Percentiles rank a stretch among this genome's conserved stretches.
Conservation (phyloP, 2,888 invertebrate genomes). For the Hypomecis atomaria region DNA sequence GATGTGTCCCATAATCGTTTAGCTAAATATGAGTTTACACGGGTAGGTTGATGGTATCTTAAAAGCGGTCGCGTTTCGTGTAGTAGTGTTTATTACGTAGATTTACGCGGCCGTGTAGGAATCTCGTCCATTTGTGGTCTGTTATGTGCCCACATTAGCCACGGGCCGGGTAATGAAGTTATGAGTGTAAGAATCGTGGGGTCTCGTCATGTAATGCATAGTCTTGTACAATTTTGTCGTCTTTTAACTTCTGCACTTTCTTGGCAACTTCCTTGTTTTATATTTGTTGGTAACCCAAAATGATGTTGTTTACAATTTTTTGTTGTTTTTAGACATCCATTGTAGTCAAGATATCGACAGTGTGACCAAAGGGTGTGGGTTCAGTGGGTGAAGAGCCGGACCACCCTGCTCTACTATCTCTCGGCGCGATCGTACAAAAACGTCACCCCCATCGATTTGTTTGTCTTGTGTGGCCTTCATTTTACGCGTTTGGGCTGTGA, state of each 20-base stretch:
- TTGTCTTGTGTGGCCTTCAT: slow-evolving; percentile 78
- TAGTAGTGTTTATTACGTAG: slow-evolving; percentile 64
- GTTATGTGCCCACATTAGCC: slow-evolving; percentile 30
- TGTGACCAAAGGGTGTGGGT: slow-evolving; percentile 27
- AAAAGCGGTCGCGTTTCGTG: slow-evolving; percentile 54
- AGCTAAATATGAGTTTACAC: slow-evolving; percentile 48
- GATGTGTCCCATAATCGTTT: slow-evolving; percentile 43
- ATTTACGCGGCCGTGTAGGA: slow-evolving; percentile 62
- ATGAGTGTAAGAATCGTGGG: slow-evolving; percentile 26
- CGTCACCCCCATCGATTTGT: slow-evolving; percentile 70
- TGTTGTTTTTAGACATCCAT: neutral
- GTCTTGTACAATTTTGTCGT: neutral
- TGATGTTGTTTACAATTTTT: neutral
- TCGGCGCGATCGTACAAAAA: slow-evolving; percentile 73
- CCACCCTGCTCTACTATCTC: slow-evolving; percentile 73
- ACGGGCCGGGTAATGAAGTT: slow-evolving; percentile 26
- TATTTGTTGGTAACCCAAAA: neutral
- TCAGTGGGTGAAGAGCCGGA: slow-evolving; percentile 54
- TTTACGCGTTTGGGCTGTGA: slow-evolving; percentile 67
- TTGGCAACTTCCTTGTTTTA: neutral
- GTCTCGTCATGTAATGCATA: slow-evolving; percentile 1
- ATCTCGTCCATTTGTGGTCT: slow-evolving; percentile 56
- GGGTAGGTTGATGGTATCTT: slow-evolving; percentile 56
- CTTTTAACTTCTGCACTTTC: neutral
- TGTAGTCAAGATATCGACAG: slow-evolving; percentile 9